phyloP scores from a whole-genome alignment of 2,888 invertebrate genomes.

The Amphipoea oculea region DNA sequence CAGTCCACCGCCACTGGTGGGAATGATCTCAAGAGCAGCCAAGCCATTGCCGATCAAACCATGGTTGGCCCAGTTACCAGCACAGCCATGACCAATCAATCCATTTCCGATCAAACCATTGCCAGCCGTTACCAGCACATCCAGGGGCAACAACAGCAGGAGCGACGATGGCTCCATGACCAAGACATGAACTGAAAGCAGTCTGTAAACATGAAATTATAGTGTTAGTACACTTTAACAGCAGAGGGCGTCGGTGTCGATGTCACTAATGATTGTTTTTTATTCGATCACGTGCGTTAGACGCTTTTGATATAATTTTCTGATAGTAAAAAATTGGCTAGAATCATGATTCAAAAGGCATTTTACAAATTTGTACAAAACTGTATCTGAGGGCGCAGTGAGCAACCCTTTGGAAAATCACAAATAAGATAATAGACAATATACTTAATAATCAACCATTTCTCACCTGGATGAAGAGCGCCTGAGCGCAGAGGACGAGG shows the following conservation, averaged over 20 bases:
- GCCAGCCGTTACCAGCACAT: background rate
- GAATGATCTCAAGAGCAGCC: constrained; percentile 28
- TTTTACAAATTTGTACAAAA: too few relatives aligned
- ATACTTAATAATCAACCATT: background rate
- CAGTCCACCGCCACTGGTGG: constrained; percentile 59
- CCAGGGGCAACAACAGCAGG: too few relatives aligned
- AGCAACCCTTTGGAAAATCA: too few relatives aligned
- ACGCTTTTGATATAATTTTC: too few relatives aligned
- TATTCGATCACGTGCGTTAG: too few relatives aligned
- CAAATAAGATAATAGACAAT: too few relatives aligned
- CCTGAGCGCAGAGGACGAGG: constrained; percentile 40
- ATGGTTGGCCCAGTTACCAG: background rate
- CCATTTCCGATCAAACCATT: constrained; percentile 16
- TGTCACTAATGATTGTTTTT: background rate
- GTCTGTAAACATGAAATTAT: background rate
- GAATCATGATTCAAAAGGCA: too few relatives aligned
- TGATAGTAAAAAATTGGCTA: too few relatives aligned
- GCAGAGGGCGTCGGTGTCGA: background rate
- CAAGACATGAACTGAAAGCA: constrained; percentile 5
- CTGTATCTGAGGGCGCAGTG: too few relatives aligned
- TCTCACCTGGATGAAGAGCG: constrained; percentile 40
- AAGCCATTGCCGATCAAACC: constrained; percentile 47
- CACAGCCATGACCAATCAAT: background rate
- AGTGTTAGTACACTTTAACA: background rate
- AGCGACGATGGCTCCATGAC: background rate